Base-by-base conservation (phyloP, 2,797 vertebrate species). In the Aquila chrysaetos region DNA sequence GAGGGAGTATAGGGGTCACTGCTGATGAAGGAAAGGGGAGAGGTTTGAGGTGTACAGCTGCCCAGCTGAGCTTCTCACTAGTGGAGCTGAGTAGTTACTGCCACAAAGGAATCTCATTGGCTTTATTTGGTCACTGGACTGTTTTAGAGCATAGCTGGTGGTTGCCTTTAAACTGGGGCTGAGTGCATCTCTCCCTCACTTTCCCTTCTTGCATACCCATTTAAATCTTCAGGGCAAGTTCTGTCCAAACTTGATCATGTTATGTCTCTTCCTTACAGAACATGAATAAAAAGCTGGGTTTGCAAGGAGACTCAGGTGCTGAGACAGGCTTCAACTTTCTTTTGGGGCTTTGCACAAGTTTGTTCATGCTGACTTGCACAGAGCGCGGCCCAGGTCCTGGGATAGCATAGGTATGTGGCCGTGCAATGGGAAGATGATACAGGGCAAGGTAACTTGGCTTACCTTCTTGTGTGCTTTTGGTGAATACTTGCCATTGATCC, bases 391-490 rank as follows among this genome's bases (percentile, higher is more conserved):
- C 12, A 14, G 51, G 22, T 41, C 27, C 39, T 44, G 54, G 54
- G 35, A 20, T 0, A 28, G 65, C 41, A 8, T 6, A 6, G 51
- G 15, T 3, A 1, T 1, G 23, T 17, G 85, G 49, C 35, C 1
- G 2, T 1, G 3, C 18, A 4, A 0, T 1, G 24, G 28, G 44
- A 56, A 43, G 27, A 9, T 56, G 49, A 17, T 7, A 3, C 30
- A 10, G 43, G 25, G 5, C 12, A 24, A 24, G 24, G 35, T 5
- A 31, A 4, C 35, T 35, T 24, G 44, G 16, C 20, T 88, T 7
- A 16, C 54, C 23, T 37, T 23, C 30, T 2, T 6, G 3, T 18
- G 25, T 78, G 56, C 43, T 43, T 15, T 27, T 57, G 12, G 7
- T 24, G 53, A 19, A 1, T 18, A 5, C 6, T 24, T 35, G 39